These are phyloP conservation scores for Drosophila neutralis DNA, from an alignment of 2,888 invertebrate species.

Conservation along the genomic window DNA sequence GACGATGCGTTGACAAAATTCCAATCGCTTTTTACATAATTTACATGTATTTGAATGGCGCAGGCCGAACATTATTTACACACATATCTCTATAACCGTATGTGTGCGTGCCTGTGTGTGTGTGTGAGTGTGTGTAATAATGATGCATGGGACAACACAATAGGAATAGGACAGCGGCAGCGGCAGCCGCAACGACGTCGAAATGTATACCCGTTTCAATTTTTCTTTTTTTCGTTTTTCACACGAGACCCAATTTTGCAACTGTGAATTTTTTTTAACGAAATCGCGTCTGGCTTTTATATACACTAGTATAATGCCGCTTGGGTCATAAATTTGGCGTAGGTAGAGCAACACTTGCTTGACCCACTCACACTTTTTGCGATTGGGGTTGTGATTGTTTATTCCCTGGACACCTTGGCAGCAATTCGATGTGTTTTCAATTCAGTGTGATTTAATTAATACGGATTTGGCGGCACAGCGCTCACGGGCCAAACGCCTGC, in stretches of 20 bases:
- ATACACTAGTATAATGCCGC: slow-evolving; percentile 25
- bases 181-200: slow-evolving; percentile 41
- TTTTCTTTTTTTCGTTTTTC: slow-evolving; percentile 16
- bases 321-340: slow-evolving; percentile 38
- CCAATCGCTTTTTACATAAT: slow-evolving; percentile 70
- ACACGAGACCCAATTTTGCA: slow-evolving; percentile 61
- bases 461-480: slow-evolving; percentile 61
- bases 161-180: slow-evolving; percentile 29
- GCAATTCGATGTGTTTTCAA: slow-evolving; percentile 50
- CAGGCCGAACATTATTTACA: slow-evolving; percentile 45
- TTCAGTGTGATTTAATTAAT: slow-evolving; percentile 73
- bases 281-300: slow-evolving; percentile 27
- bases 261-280: slow-evolving; percentile 23
- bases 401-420: slow-evolving; percentile 47
- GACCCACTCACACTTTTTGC: slow-evolving; percentile 43
- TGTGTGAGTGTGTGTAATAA: slow-evolving; percentile 10
- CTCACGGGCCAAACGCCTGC: slow-evolving; percentile 40
- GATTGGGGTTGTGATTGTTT: slow-evolving; percentile 38
- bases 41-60: slow-evolving; percentile 68
- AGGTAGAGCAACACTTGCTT: slow-evolving; percentile 50
- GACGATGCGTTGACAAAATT: slow-evolving; percentile 61
- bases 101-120: slow-evolving; percentile 1
- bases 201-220: slow-evolving; percentile 66
- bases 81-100: not conserved
- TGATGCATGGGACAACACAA: slow-evolving; percentile 50